Percentiles rank a stretch among this genome's conserved stretches.
phyloP scores from a whole-genome alignment of 1,140 invertebrate genomes.

The Brachionus calyciflorus region DNA sequence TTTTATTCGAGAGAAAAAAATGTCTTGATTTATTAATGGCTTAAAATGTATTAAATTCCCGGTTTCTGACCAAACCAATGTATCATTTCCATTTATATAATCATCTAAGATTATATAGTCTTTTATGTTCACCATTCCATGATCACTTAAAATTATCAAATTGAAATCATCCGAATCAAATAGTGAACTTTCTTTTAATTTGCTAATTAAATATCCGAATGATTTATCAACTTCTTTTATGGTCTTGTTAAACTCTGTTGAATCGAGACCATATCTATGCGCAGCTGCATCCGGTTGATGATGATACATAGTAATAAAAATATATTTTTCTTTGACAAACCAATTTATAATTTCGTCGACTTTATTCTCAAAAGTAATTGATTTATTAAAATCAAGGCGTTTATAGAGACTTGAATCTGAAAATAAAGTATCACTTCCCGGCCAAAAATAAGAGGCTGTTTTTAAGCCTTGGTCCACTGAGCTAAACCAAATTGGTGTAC shows the following conservation, averaged over 20 bases:
- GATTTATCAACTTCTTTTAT: background rate
- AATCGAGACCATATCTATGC: background rate
- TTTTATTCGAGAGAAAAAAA: background rate
- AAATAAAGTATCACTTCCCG: background rate
- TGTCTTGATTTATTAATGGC: background rate
- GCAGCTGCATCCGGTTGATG: conserved; percentile 17
- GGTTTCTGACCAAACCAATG: background rate
- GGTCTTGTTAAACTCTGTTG: background rate
- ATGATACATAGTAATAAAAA: background rate
- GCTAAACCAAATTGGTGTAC: conserved; percentile 13
- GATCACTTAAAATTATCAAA: background rate
- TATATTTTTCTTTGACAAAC: background rate
- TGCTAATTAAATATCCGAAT: background rate
- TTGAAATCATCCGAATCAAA: background rate
- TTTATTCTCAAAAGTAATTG: background rate
- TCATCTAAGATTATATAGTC: background rate
- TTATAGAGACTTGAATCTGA: background rate
- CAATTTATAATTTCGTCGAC: background rate
- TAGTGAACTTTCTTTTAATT: background rate
- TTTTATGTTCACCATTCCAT: background rate
- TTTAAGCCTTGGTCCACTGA: background rate
- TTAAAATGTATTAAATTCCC: background rate
- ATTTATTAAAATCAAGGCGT: background rate
- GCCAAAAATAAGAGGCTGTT: background rate
- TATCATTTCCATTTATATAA: background rate